Base-by-base conservation (phyloP, 2,888 invertebrate genomes). In the Drosophila buzzatii region DNA sequence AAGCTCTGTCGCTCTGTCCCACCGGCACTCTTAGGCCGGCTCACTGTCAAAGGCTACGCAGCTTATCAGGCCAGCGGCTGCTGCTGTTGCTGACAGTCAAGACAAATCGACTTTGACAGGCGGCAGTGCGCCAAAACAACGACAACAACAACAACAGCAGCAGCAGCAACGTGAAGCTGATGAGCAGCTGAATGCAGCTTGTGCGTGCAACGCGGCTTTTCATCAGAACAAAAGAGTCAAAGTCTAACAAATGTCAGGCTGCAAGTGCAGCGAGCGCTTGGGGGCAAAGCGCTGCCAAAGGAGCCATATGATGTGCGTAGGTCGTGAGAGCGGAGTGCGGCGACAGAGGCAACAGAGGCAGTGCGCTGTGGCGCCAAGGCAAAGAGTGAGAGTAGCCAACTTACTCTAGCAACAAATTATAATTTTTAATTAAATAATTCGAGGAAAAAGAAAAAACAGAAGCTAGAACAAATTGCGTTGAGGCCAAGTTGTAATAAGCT, bases 71-170 rank as follows among this genome's bases (percentile, higher is more conserved):
- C 82, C 82, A 60, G 66, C 68, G 79, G 64, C 69, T 31, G 41
- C 53, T 55, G 44, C 63, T 61, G 60, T 53, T 68, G 55, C 58
- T 83, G 70, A 81, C 78, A 77, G 67, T 66, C 66, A 74, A 69
- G 74, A 65, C 76, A 90, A 88, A 90, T 77, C 70, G 89, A 82
- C 80, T 82, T 76, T 85, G 84, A 85, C 84, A 90, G 89, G 42
- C 85, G 68, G 55, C 82, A 53, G 70, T 85, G 88, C 63, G 88
- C 75, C 66, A 65, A 63, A 51, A 70, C 73, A 66, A 41, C 55
- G 33, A 58, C 45, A 62, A 31, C 55, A 57, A 42, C 37, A 45
- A 27, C 31, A 67, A 39, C 64, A 57, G 41, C 37, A 42, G 18
- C 31, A 67, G 35, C 65, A 14, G 37, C 37, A 59, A 44, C 61